Evolutionary conservation across 2,888 invertebrate genomes (phyloP), one percentile per base, ranked within the genome.

Genomic region (Meiosimyza platycephala): DNA sequence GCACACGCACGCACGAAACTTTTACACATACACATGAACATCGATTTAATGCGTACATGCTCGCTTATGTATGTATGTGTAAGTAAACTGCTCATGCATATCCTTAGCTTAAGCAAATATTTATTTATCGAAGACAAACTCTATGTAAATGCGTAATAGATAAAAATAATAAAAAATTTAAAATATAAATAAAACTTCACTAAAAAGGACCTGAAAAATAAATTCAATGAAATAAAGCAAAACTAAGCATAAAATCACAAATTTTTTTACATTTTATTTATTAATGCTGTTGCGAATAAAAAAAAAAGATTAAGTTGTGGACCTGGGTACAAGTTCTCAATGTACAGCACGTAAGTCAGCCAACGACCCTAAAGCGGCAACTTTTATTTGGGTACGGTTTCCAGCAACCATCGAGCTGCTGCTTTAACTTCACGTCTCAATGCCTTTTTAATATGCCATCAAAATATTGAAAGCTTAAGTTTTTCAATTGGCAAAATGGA

Each of bases 401-500:
- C 40, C 40, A 40, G 40, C 7, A 6, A 40, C 40, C 28, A 28
- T 40, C 6, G 40, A 57, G 57, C 57, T 4, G 6, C 5, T 57
- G 22, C 18, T 28, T 28, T 18, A 57, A 11, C 57, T 57, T 22
- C 28, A 28, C n/a, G 13, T 28, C 28, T 57, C 28, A 22, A 28
- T 15, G 57, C 57, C 57, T 57, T 57, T 57, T 28, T 28, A 57
- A 28, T 57, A 57, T 28, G 57, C 57, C 57, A 57, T 57, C 22
- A 57, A 57, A 57, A 57, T 57, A 57, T 57, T 57, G 57, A 57
- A 57, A 57, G 12, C 57, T 57, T 57, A 12, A 57, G 57, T 28
- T 57, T 57, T 15, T 12, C 57, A 22, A 57, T 40, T 40, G 40
- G 40, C 40, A 40, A 40, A 40, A 40, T 40, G 40, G 18, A 28